Conservation (phyloP, 2,888 invertebrate genomes). For the Scaptodrosophila latifasciaeformis region DNA sequence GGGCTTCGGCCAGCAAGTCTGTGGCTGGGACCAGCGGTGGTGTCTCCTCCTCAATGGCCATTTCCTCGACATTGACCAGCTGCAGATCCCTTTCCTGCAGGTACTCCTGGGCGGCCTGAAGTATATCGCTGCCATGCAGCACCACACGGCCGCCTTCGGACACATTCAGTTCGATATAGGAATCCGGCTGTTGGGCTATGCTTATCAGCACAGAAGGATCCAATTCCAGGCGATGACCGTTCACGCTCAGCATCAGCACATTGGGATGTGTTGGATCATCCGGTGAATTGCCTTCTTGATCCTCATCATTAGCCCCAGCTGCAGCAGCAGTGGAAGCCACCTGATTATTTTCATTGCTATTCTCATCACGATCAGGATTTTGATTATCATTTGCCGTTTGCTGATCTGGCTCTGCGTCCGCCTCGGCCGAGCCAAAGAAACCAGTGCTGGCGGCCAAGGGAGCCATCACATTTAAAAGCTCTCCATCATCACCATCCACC, state of each 20-base stretch:
- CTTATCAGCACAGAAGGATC: slow-evolving; percentile 37
- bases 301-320: background rate
- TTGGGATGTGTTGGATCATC: slow-evolving; percentile 31
- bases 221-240: slow-evolving; percentile 43
- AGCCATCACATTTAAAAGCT: slow-evolving; percentile 27
- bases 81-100: slow-evolving; percentile 59
- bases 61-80: slow-evolving; percentile 72
- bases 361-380: background rate
- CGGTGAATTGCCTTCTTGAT: background rate
- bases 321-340: too few species aligned
- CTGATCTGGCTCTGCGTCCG: background rate
- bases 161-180: slow-evolving; percentile 30
- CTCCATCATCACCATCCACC: background rate
- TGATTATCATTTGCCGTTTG: too few species aligned
- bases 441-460: slow-evolving; percentile 37
- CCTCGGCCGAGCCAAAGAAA: too few species aligned
- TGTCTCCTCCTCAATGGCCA: slow-evolving; percentile 25
- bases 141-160: slow-evolving; percentile 22
- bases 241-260: slow-evolving; percentile 37
- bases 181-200: slow-evolving; percentile 46
- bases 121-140: slow-evolving; percentile 38
- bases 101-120: slow-evolving; percentile 66
- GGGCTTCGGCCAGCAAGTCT: slow-evolving; percentile 84
- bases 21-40: slow-evolving; percentile 30
- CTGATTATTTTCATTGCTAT: slow-evolving; percentile 4